Percentiles rank a stretch among this genome's conserved stretches.
phyloP scores from a whole-genome alignment of 2,888 invertebrate species.

The Spatulosminthurus flaviceps region DNA sequence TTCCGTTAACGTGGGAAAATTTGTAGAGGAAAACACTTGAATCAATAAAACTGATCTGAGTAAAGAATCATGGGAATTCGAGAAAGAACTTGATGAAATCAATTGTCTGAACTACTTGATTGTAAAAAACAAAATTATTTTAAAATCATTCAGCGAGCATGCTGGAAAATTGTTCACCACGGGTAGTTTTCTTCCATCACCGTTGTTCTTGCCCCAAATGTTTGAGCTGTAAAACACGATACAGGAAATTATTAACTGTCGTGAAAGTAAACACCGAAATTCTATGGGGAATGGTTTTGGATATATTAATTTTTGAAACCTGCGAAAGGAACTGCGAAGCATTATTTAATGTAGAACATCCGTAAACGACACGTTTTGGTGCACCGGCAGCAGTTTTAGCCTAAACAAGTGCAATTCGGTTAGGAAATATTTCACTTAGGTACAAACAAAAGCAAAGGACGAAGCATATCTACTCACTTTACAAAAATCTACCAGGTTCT shows the following conservation, averaged over 20 bases:
- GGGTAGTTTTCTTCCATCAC: background rate
- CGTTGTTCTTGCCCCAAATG: slow-evolving; percentile 40
- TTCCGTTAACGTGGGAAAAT: too few relatives aligned
- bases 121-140: slow-evolving; percentile 16
- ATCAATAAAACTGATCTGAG: too few relatives aligned
- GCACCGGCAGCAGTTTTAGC: slow-evolving; percentile 71
- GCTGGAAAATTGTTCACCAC: background rate
- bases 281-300: too few relatives aligned
- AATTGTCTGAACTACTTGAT: background rate
- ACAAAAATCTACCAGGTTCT: slow-evolving; percentile 94
- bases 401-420: slow-evolving; percentile 1
- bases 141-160: background rate
- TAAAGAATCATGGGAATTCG: too few relatives aligned
- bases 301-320: too few relatives aligned
- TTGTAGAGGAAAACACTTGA: too few relatives aligned
- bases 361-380: slow-evolving; percentile 88
- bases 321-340: slow-evolving; percentile 95
- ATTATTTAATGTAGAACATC: slow-evolving; percentile 92
- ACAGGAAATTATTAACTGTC: background rate
- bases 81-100: too few relatives aligned
- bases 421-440: background rate
- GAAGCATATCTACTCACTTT: slow-evolving; percentile 72
- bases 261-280: too few relatives aligned
- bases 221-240: slow-evolving; percentile 20
- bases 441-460: background rate